These are phyloP conservation scores for Cerceris ruficornis DNA, from an alignment of 2,888 invertebrate genomes.

Conservation along the genomic window DNA sequence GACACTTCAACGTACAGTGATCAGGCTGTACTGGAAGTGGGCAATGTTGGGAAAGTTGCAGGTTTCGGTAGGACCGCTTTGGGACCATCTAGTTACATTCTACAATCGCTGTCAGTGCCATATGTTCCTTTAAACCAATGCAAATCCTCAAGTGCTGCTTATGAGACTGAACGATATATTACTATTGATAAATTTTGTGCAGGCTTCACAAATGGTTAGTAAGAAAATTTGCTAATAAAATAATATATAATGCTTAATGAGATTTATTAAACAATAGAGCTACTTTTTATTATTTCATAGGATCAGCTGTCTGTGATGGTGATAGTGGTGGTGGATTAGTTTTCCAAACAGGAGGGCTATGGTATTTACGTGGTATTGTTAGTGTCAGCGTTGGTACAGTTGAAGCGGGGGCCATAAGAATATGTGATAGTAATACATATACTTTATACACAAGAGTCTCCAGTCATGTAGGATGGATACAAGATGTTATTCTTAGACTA, in stretches of 20 bases:
- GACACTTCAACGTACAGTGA: slow-evolving; percentile 64
- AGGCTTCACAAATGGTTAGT: slow-evolving; percentile 79
- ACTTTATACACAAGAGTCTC: slow-evolving; percentile 78
- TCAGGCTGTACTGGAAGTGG: slow-evolving; percentile 64
- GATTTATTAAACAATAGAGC: neutral
- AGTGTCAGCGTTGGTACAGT: slow-evolving; percentile 77
- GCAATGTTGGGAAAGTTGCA: slow-evolving; percentile 74
- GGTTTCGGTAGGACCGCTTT: slow-evolving; percentile 78
- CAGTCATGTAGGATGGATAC: slow-evolving; percentile 75
- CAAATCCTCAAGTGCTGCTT: slow-evolving; percentile 50
- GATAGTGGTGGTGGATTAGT: slow-evolving; percentile 83
- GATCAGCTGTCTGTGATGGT: slow-evolving; percentile 81
- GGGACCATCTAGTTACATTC: slow-evolving; percentile 68
- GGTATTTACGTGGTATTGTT: slow-evolving; percentile 82
- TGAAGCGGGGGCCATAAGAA: slow-evolving; percentile 52
- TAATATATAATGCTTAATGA: slow-evolving; percentile 6
- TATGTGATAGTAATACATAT: slow-evolving; percentile 76
- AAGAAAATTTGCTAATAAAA: slow-evolving; percentile 1
- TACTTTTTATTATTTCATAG: slow-evolving; percentile 59
- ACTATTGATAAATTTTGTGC: slow-evolving; percentile 80
- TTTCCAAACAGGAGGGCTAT: slow-evolving; percentile 74
- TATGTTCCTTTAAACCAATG: slow-evolving; percentile 71
- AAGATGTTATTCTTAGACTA: slow-evolving; percentile 69
- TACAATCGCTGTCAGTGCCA: slow-evolving; percentile 75
- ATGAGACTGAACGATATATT: slow-evolving; percentile 67